Evolutionary conservation across 1,140 invertebrate genomes (phyloP).

Genomic region (Magallana angulata): DNA sequence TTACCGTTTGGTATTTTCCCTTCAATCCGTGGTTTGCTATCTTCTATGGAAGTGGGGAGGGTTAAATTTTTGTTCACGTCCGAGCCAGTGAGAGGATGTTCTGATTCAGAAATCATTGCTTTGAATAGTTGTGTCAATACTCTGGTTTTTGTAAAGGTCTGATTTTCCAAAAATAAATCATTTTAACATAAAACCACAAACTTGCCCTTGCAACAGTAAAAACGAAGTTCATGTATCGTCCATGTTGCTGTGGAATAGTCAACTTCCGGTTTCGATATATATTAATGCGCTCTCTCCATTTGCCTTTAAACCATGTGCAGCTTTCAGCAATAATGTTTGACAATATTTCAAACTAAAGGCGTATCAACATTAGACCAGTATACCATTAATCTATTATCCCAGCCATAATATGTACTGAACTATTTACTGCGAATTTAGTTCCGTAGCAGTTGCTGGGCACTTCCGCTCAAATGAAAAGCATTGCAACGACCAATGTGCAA

Average conservation of each 20-base stretch:
- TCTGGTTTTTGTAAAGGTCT: conserved; percentile 38
- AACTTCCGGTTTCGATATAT: conserved; percentile 58
- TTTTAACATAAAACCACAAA: conserved; percentile 3
- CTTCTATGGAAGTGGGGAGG: background rate
- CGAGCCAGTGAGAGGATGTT: background rate
- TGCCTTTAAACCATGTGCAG: background rate
- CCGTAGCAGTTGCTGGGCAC: conserved; percentile 53
- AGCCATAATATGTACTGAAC: too few relatives aligned
- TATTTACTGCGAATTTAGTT: background rate
- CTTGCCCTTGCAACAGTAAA: background rate
- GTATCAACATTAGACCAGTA: too few relatives aligned
- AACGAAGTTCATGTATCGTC: conserved; percentile 46
- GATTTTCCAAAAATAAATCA: conserved; percentile 39
- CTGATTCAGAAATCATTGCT: conserved; percentile 40
- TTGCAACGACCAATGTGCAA: too few relatives aligned
- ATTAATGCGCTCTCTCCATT: background rate
- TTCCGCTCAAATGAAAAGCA: conserved; percentile 28
- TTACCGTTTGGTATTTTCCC: conserved; percentile 59
- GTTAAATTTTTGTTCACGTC: conserved; percentile 12
- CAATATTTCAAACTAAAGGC: too few relatives aligned
- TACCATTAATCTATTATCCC: too few relatives aligned
- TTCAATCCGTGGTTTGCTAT: conserved; percentile 46
- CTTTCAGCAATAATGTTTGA: background rate
- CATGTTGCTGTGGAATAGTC: conserved; percentile 64
- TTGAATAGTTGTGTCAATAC: conserved; percentile 28